Base-by-base conservation (phyloP, 2,888 invertebrate species). In the Flexamia atlantica region DNA sequence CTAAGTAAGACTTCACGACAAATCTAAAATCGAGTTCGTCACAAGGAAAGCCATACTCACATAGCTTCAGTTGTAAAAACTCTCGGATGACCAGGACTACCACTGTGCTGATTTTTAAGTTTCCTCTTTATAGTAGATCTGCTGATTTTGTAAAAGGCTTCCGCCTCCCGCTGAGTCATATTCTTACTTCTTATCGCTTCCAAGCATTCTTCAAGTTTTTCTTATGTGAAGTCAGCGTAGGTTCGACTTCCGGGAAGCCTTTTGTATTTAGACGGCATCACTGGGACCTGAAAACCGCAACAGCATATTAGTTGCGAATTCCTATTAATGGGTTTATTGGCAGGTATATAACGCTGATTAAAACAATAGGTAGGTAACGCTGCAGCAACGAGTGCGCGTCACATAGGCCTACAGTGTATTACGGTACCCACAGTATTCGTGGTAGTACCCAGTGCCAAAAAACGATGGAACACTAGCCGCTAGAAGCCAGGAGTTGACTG, bases 31-130 rank as follows among this genome's bases (percentile, higher is more conserved):
- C 86, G 12, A 82, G 70, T 76, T 68, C 82, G 32, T 85, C 86
- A 12, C 88, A 42, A 32, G 87, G 86, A 85, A 87, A 88, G n/a
- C 88, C 87, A 83, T 50, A 83, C 20, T 80, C 68, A 83, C 68
- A 80, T 36, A 83, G 14, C 68, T 79, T 83, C 80, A n/a, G 23
- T 14, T n/a, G 46, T 83, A 70, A 83, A 83, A 36, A 68, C 80
- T 17, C 10, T 36, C 25, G 83, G 83, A 60, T 83, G 83, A n/a
- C 68, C 68, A 46, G 82, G 82, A n/a, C 32, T 82, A 30, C 70
- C 70, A 30, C 32, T 1, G 46, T 14, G 30, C 12, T 57, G 36
- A 64, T 42, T 70, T 36, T 79, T 79, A 0, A 83, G 20, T 46
- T 36, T 23, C 42, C 68, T 79, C 80, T 79, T 83, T 60, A 83